phyloP scores from a whole-genome alignment of 2,113 vertebrate genomes.

The Noctilio leporinus region DNA sequence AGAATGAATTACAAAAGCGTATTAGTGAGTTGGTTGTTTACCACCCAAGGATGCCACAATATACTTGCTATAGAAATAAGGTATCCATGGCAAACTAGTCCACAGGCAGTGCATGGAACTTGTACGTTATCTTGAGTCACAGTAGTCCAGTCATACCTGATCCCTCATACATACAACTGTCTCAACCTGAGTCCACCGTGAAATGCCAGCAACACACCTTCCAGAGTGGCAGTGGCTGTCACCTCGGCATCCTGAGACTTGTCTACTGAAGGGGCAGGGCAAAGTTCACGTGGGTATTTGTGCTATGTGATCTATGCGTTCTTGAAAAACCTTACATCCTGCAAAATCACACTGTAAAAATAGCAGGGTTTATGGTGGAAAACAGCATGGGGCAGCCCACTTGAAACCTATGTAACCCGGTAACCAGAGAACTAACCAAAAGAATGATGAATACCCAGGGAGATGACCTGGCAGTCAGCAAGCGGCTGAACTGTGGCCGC shows the following conservation, averaged over 20 bases:
- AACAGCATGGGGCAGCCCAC: not conserved
- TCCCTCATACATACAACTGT: not conserved
- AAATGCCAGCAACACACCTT: not conserved
- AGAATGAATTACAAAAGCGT: not conserved
- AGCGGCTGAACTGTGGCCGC: not conserved
- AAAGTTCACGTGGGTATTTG: not conserved
- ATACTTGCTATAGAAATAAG: not conserved
- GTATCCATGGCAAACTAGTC: not conserved
- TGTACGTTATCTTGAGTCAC: not conserved
- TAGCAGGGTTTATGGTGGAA: not conserved
- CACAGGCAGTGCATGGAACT: not conserved
- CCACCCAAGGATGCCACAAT: not conserved
- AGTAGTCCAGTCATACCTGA: not conserved
- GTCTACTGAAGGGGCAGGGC: not conserved
- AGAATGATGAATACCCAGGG: not conserved
- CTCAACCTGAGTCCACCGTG: not conserved
- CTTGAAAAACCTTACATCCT: not conserved
- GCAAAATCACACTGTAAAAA: not conserved
- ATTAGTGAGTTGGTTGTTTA: not conserved
- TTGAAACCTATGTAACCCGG: not conserved
- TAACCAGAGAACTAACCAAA: conserved; percentile 13
- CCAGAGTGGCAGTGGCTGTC: not conserved
- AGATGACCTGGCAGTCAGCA: not conserved
- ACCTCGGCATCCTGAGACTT: not conserved
- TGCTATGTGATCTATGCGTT: not conserved